Evolutionary conservation across 2,797 vertebrate species (phyloP), one percentile per base, ranked within the genome.

Genomic region (Lophius americanus): DNA sequence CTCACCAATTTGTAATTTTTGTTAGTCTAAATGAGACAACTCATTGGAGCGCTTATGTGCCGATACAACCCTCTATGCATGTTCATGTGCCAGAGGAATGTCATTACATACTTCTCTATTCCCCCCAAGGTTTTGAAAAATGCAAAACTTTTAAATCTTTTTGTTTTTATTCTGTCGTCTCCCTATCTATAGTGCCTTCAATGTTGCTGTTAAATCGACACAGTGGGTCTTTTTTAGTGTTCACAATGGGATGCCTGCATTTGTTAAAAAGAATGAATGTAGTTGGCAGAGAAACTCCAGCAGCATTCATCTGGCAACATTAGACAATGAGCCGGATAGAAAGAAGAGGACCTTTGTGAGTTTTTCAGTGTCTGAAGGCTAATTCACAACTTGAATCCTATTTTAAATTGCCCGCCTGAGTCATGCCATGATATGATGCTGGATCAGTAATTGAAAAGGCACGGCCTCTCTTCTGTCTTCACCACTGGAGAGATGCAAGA

Each of bases 1-100:
- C 89, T 82, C 83, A 90, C 91, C 95, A 93, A 95, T 95, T 94
- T 94, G 94, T 94, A 93, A 95, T 93, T 92, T 48, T 79, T 82
- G 88, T 90, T 78, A 71, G 68, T 54, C 65, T 64, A 67, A 4
- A 2, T 9, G 68, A 67, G 46, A 53, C 2, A 41, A 41, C 48
- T 8, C 60, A 7, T 58, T 68, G 51, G 54, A 70, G 75, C 35
- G 50, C 51, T 70, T 73, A 3, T 64, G 39, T 56, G 69, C 53
- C 10, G 61, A 46, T 32, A 3, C 42, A 32, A n/a, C 7, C 41
- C 46, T 60, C 37, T 33, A 36, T 61, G 52, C 50, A 37, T 23
- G 23, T 23, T 12, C 59, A 8, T 43, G 61, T 73, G 58, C 69
- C 69, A 65, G 51, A 55, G 37, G 37, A 71, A 48, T 46, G 67